Evolutionary conservation across 1,140 invertebrate species (phyloP).

Genomic region (Drosophila ficusphila): DNA sequence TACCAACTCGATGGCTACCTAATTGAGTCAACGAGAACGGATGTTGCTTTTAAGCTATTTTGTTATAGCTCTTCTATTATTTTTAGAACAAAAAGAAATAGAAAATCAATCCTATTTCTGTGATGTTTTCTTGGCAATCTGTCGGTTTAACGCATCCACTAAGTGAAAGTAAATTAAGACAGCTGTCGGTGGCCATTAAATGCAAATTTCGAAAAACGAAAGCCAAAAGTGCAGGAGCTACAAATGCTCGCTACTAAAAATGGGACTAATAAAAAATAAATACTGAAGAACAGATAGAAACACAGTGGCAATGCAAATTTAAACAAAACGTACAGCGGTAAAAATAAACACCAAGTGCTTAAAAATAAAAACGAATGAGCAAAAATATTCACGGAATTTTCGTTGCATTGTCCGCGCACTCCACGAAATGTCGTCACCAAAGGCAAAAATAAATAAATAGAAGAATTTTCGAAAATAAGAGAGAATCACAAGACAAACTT

Average conservation of each 20-base stretch:
- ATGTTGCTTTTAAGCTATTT: conserved; percentile 24
- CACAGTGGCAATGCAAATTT: conserved; percentile 46
- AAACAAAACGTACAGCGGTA: conserved; percentile 58
- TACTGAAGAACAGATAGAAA: conserved; percentile 12
- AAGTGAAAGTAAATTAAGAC: conserved; percentile 55
- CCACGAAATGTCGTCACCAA: conserved; percentile 53
- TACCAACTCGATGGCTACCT: conserved; percentile 28
- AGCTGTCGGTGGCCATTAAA: conserved; percentile 33
- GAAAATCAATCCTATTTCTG: conserved; percentile 63
- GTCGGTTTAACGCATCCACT: conserved; percentile 27
- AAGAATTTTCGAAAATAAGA: conserved; percentile 24
- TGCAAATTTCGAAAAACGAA: conserved; percentile 32
- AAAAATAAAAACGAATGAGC: conserved; percentile 61
- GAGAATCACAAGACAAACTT: conserved; percentile 48
- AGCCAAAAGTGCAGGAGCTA: conserved; percentile 13
- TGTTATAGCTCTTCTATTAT: conserved; percentile 29
- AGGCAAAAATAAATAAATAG: conserved; percentile 38
- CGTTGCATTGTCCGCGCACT: conserved; percentile 36
- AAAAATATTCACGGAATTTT: conserved; percentile 68
- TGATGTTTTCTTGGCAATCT: conserved; percentile 28
- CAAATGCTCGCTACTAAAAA: conserved; percentile 43
- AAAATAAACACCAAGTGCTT: conserved; percentile 63
- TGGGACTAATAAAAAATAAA: conserved; percentile 64
- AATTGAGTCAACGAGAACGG: conserved; percentile 63
- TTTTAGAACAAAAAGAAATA: conserved; percentile 54